Conservation (phyloP, 2,113 vertebrate genomes). For the Nothocercus nigrocapillus region DNA sequence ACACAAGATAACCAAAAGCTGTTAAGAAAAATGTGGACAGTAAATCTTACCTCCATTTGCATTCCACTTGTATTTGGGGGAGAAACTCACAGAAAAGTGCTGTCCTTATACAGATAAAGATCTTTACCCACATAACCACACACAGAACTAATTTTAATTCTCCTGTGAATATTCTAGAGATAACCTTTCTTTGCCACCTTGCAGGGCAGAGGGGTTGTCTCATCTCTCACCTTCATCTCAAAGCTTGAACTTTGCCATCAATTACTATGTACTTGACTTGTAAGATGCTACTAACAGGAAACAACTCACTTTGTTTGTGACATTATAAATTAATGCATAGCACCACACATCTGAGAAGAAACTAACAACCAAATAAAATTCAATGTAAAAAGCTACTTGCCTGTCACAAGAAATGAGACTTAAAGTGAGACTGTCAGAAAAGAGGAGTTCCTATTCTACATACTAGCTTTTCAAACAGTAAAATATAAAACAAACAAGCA, state of each 20-base stretch:
- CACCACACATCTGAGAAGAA: background rate
- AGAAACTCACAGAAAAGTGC: fast-evolving
- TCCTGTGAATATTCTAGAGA: too few species aligned
- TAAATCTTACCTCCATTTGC: background rate
- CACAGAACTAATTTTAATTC: background rate
- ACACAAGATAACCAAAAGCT: background rate
- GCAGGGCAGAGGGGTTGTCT: background rate
- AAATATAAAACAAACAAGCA: background rate
- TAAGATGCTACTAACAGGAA: background rate
- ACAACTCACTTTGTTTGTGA: background rate
- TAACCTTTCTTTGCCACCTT: background rate
- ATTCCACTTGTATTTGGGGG: background rate
- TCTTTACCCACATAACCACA: background rate
- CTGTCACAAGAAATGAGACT: background rate
- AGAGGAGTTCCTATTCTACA: background rate
- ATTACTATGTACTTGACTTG: background rate
- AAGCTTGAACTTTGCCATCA: background rate
- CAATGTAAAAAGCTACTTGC: background rate
- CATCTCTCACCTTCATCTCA: background rate
- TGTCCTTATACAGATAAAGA: background rate
- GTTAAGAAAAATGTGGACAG: background rate
- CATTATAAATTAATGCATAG: background rate
- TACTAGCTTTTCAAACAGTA: background rate
- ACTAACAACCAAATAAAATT: background rate
- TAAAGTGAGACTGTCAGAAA: background rate